Evolutionary conservation across 2,113 vertebrate genomes (phyloP).

Genomic region (Misgurnus mizolepis): DNA sequence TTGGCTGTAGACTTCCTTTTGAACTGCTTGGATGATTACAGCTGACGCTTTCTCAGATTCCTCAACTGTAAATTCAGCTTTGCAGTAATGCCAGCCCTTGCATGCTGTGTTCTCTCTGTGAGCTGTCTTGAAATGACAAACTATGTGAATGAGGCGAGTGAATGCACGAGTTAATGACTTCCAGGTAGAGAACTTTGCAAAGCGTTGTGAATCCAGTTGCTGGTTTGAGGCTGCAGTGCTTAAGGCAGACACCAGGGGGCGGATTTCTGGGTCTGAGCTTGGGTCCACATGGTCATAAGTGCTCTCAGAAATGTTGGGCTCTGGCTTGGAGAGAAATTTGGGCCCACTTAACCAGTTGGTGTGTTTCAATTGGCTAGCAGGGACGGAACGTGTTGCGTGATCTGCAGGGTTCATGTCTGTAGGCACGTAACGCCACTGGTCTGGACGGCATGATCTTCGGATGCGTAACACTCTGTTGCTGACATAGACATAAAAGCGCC

Average conservation of each 20-base stretch:
- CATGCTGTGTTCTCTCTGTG: neutral
- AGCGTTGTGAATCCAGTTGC: slow-evolving; percentile 17
- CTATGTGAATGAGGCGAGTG: slow-evolving; percentile 28
- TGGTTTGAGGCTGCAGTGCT: neutral
- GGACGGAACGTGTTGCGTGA: slow-evolving; percentile 23
- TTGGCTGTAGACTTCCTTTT: slow-evolving; percentile 37
- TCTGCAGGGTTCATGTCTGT: slow-evolving; percentile 40
- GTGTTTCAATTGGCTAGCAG: neutral
- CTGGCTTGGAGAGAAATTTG: slow-evolving; percentile 15
- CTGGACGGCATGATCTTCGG: neutral
- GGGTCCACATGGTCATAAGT: slow-evolving; percentile 29
- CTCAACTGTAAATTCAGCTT: slow-evolving; percentile 8
- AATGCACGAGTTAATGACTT: slow-evolving; percentile 24
- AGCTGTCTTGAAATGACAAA: neutral
- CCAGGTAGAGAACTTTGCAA: slow-evolving; percentile 42
- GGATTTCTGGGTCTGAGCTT: slow-evolving; percentile 19
- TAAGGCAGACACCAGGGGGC: slow-evolving; percentile 20
- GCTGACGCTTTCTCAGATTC: neutral
- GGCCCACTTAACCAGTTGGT: slow-evolving; percentile 48
- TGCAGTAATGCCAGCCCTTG: slow-evolving; percentile 44
- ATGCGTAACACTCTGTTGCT: neutral
- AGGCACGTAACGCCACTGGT: neutral
- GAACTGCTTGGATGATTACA: slow-evolving; percentile 6
- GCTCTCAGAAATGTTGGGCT: neutral
- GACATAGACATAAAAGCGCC: slow-evolving; percentile 46